Evolutionary conservation across 1,140 invertebrate genomes (phyloP), one percentile per base, ranked within the genome.

Genomic region (Pteromalus puparum): DNA sequence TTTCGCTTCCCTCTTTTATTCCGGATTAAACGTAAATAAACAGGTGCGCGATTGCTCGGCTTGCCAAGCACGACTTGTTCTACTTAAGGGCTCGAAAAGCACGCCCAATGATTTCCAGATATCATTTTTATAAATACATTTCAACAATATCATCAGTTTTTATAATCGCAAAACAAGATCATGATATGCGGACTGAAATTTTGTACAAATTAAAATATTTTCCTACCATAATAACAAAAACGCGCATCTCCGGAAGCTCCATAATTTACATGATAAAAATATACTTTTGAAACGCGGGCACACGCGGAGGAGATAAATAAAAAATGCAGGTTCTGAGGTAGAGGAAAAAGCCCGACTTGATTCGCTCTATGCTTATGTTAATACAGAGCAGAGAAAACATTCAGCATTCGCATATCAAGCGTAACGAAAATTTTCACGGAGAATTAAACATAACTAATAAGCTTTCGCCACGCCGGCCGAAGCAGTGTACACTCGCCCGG

Each of bases 391-490:
- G 38, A 26, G 24, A 72, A 70, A 46, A 48, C 46, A 72, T 83
- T 72, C 65, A 5, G 28, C 75, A 79, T 78, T 78, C 46, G 24
- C 67, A 65, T 65, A 80, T 84, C 38, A 73, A 79, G 68, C 15
- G 46, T 83, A 53, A 83, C 42, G 46, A 83, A 73, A 83, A 83
- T 38, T 48, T 10, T 28, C 18, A 7, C n/a, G 18, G 10, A 34
- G 68, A 80, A 73, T 79, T 79, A 80, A 79, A 84, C 77, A 65
- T 74, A 84, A 80, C 78, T 79, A 84, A 84, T 84, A 84, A 84
- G 82, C 75, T 72, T 78, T 53, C 53, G 53, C 75, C 65, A 46
- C 15, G 38, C 10, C 34, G 42, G 77, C 81, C 73, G 34, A 28
- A 48, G 53, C 53, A 10, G 38, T 42, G 10, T 42, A 42, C 38